Base-by-base conservation (phyloP, 1,140 invertebrate genomes). In the Drosophila cardini region DNA sequence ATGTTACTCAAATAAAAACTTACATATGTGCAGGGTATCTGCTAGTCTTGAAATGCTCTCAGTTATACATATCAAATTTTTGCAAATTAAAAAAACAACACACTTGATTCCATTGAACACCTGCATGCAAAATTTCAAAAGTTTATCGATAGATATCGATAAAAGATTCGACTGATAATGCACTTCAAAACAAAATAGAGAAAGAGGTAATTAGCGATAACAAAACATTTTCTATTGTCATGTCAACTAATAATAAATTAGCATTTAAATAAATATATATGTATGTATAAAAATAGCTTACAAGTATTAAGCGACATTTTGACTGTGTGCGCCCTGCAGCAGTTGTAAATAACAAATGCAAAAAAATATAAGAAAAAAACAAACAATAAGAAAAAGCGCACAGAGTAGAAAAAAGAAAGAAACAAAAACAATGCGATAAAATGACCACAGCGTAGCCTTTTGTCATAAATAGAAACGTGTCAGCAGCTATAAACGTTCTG, bases 391-490 rank as follows among this genome's bases (percentile, higher is more conserved):
- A 50, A 50, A 50, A 50, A 11, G 26, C 46, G n/a, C 46, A 16
- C 21, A 45, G 2, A 32, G n/a, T 30, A 8, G 1, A 45, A 46
- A 45, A 15, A 34, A 8, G n/a, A 10, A 45, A 2, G 9, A 26
- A 36, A 7, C 61, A 43, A 53, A 30, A 63, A 32, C n/a, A 53
- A 43, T 16, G 56, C 42, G 45, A 68, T 58, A 48, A 68, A 48
- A 36, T 40, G 43, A 43, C 18, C 53, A 13, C 48, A 52, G 48
- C 58, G 53, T 32, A 16, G 53, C 32, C 18, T 57, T 67, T 67
- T 38, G 32, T 58, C 55, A 58, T 48, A 68, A 68, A 58, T 68
- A 60, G 43, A 60, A 68, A 58, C 55, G 43, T 38, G 53, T 15
- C 34, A 21, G 43, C 55, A 26, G 13, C 45, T 43, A 61, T 56